A percentile compares a stretch with the other conserved stretches of the same genome.
Evolutionary conservation across 2,888 invertebrate species (phyloP).

Genomic region (Rhyacophila evoluta): DNA sequence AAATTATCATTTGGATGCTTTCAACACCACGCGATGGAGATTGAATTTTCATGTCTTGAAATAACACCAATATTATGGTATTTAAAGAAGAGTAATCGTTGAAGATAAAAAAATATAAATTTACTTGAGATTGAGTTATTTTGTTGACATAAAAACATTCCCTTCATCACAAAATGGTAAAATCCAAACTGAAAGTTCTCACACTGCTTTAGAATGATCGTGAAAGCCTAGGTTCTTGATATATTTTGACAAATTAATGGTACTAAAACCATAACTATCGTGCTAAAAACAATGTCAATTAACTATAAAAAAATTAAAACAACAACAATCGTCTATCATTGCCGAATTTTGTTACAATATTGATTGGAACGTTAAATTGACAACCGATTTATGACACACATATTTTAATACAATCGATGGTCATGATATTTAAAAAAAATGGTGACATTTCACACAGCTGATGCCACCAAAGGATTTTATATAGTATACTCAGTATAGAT

Average conservation of each 20-base stretch:
- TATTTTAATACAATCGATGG: too few species aligned
- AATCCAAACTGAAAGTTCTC: neutral
- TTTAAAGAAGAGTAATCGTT: too few species aligned
- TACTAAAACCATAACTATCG: constrained; percentile 53
- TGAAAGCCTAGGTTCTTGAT: neutral
- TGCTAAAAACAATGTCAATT: constrained; percentile 48
- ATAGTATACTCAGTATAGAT: neutral
- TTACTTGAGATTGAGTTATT: too few species aligned
- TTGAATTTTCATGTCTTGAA: too few species aligned
- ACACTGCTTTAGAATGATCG: constrained; percentile 19
- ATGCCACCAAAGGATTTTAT: neutral
- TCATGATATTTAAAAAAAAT: neutral
- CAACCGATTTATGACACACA: constrained; percentile 49
- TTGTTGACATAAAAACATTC: too few species aligned
- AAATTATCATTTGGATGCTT: neutral
- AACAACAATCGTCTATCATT: constrained; percentile 28
- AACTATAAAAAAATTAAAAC: constrained; percentile 35
- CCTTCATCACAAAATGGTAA: neutral
- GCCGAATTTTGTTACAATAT: constrained; percentile 27
- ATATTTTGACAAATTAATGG: constrained; percentile 35
- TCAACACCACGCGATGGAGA: neutral
- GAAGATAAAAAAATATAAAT: too few species aligned
- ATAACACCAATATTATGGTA: too few species aligned
- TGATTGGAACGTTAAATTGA: constrained; percentile 54
- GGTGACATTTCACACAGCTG: neutral